These are phyloP conservation scores for Ceraclea dissimilis DNA, from an alignment of 2,888 invertebrate genomes.

Conservation along the genomic window DNA sequence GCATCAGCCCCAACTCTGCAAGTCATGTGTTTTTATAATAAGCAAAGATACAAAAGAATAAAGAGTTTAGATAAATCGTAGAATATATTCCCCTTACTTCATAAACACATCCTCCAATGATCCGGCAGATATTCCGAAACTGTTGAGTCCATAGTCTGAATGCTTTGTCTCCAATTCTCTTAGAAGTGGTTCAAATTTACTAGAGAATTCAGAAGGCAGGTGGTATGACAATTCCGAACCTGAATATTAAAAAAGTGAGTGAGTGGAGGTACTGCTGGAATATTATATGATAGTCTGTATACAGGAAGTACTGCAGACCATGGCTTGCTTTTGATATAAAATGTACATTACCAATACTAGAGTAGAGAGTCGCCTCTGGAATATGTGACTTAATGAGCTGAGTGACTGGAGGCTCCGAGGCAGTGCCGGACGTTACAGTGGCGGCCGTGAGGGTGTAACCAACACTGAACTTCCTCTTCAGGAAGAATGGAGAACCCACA, in stretches of 20 bases:
- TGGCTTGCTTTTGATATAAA: no score
- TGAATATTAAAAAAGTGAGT: slow-evolving; percentile 28
- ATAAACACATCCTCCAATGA: slow-evolving; percentile 87
- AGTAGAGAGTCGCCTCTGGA: slow-evolving; percentile 56
- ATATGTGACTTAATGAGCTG: slow-evolving; percentile 55
- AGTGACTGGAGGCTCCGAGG: slow-evolving; percentile 41
- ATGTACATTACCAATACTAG: slow-evolving; percentile 58
- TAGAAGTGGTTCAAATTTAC: slow-evolving; percentile 60
- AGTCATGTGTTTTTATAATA: no score
- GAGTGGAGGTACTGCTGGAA: no score
- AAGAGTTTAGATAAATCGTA: no score
- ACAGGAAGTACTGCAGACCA: no score
- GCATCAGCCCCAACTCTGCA: slow-evolving; percentile 48
- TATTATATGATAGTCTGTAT: no score
- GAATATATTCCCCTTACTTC: no score
- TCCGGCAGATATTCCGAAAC: slow-evolving; percentile 78
- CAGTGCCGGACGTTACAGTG: slow-evolving; percentile 28
- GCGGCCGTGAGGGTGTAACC: slow-evolving; percentile 74
- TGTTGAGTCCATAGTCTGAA: slow-evolving; percentile 54
- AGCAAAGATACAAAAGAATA: no score
- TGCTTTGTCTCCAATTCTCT: slow-evolving; percentile 56
- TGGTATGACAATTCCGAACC: slow-evolving; percentile 67
- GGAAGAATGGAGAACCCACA: slow-evolving; percentile 70
- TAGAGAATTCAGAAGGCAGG: slow-evolving; percentile 54
- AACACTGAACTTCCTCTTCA: slow-evolving; percentile 77